Percentiles rank a stretch among this genome's conserved stretches.
Evolutionary conservation across 2,888 invertebrate genomes (phyloP).

Genomic region (Drosophila mercatorum): DNA sequence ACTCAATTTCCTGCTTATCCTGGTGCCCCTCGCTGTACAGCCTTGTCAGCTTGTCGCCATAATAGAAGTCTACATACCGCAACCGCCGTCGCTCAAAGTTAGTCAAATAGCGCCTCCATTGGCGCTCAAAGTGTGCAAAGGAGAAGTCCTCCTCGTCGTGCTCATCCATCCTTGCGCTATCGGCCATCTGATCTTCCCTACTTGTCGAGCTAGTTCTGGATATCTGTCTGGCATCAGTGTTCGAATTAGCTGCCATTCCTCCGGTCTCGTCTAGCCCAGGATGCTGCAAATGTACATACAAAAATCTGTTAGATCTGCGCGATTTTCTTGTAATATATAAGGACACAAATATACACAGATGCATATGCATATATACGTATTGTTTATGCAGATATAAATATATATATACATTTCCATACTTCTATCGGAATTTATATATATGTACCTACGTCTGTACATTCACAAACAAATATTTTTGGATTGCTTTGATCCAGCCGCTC

Average conservation of each 20-base stretch:
- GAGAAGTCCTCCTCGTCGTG: conserved; percentile 22
- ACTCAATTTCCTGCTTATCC: not conserved
- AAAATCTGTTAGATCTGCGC: too few relatives aligned
- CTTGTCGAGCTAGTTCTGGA: not conserved
- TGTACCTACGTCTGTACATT: not conserved
- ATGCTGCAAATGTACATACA: not conserved
- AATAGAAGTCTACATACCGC: conserved; percentile 6
- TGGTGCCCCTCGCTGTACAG: conserved; percentile 2
- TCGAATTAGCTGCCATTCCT: conserved; percentile 18
- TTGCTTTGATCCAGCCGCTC: not conserved
- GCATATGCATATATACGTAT: not conserved
- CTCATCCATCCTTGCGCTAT: not conserved
- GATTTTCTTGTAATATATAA: not conserved
- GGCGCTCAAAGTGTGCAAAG: conserved; percentile 38
- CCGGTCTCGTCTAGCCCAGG: conserved; percentile 2
- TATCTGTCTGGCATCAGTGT: not conserved
- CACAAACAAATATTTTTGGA: not conserved
- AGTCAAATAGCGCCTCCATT: conserved; percentile 32
- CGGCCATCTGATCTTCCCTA: not conserved
- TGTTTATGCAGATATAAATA: not conserved
- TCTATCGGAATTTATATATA: not conserved
- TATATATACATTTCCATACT: not conserved
- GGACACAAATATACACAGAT: not conserved
- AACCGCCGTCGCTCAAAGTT: conserved; percentile 32
- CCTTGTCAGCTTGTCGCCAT: not conserved